Evolutionary conservation across 2,888 invertebrate species (phyloP).

Genomic region (Nipponacmea schrenckii): DNA sequence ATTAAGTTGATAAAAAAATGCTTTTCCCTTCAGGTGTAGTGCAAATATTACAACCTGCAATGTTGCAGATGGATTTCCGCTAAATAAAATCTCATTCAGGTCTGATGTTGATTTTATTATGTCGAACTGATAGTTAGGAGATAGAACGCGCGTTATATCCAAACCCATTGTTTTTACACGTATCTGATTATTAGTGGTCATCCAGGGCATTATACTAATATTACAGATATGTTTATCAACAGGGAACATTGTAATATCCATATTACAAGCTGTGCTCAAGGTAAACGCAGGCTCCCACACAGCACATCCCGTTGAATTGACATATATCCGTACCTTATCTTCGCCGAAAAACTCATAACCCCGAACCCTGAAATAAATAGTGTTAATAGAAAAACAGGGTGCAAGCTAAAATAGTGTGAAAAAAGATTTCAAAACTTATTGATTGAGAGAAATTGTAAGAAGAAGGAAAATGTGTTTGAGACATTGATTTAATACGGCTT

Average conservation of each 20-base stretch:
- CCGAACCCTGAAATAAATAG: too few species aligned
- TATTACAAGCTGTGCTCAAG: not conserved
- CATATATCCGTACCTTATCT: not conserved
- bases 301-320: not conserved
- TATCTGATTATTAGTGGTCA: not conserved
- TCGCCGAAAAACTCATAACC: not conserved
- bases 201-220: not conserved
- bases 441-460: too few species aligned
- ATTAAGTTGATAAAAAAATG: not conserved
- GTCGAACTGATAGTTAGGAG: not conserved
- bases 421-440: too few species aligned
- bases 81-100: not conserved
- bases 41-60: not conserved
- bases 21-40: not conserved
- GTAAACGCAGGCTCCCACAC: not conserved
- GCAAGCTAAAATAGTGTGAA: too few species aligned
- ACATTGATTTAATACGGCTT: too few species aligned
- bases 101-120: not conserved
- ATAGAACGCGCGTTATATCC: not conserved
- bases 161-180: not conserved
- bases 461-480: too few species aligned
- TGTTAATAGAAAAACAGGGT: too few species aligned
- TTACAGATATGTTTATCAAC: not conserved
- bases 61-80: not conserved
- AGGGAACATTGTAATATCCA: not conserved